Evolutionary conservation across 2,888 invertebrate genomes (phyloP), one percentile per base, ranked within the genome.

Genomic region (Autographa pulchrina): DNA sequence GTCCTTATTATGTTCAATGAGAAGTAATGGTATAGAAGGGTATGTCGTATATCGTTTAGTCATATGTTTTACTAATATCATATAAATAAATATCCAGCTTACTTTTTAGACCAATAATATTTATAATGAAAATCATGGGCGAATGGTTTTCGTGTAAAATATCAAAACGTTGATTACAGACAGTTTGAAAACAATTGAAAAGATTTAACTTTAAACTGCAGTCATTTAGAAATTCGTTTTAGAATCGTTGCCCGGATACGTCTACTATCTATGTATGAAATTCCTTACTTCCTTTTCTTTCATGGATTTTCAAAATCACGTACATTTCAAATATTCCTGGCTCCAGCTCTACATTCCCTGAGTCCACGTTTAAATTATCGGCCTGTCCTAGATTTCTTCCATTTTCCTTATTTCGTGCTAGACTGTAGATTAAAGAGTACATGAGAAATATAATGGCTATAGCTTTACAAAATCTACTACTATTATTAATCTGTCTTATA

Each of bases 321-420:
- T 76, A 64, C 65, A 2, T 63, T 71, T 65, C 65, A 58, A 71
- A 77, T 71, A 65, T 68, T 71, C 38, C 43, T 64, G 25, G 61
- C 43, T 63, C 8, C 16, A 16, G 7, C 31, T 59, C n/a, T 60
- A 67, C 62, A 61, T 76, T 76, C 70, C 61, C 65, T 52, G 43
- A 71, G 58, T 68, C 62, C 77, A 77, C 77, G 77, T 76, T 43
- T 18, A 14, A 32, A 59, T 59, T 32, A 66, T 68, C 25, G n/a
- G 43, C 18, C 43, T 71, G 68, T 66, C 64, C 77, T 68, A 68
- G 56, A 68, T 77, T 68, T 66, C 14, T 32, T 58, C 52, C 18
- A 52, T 70, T 70, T 70, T 60, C 18, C 18, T 35, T 43, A 62
- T 67, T 74, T 0, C 9, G 58, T 58, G 14, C 64, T n/a, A 16